Evolutionary conservation across 2,797 vertebrate species (phyloP), one percentile per base, ranked within the genome.

Genomic region (Sebastolobus alascanus): DNA sequence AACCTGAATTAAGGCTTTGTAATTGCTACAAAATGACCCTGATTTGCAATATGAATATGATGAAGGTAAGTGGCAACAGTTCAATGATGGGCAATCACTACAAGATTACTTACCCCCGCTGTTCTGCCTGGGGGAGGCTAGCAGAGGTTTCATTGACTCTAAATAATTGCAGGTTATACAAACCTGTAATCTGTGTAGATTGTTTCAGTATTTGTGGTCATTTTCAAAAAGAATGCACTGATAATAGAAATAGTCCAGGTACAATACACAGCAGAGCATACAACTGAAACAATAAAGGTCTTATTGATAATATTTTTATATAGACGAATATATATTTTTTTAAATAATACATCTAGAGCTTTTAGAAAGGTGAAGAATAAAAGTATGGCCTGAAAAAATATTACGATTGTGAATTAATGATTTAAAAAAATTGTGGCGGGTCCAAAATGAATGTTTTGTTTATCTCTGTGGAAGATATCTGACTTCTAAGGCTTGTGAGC

Each of bases 61-160:
- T 67, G 18, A 68, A 55, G 18, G 18, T 27, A 31, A 20, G 7
- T 31, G 68, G 1, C 1, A 31, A 14, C 22, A 65, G 29, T 37
- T 61, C 8, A 55, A 18, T 27, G 11, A 67, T 27, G 11, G 27
- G 50, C 5, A 50, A 80, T 80, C 58, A 73, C 22, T n/a, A 16
- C 22, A 71, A 33, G 40, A 58, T 25, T 1, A 10, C 12, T 40
- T 31, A 35, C 4, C 60, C 11, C 61, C 6, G 2, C 52, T 50
- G 54, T 12, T 29, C 54, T 79, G 52, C 52, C 31, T 52, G 46
- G 50, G 38, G 55, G 29, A 38, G 11, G 69, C 11, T 5, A 54
- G 7, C 50, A 65, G 7, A 16, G 38, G 25, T 20, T 61, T 54
- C 31, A 61, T 14, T 59, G 20, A 66, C 27, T 38, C 11, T 27